These are phyloP conservation scores for Pseudomyrmex pallidus DNA, from an alignment of 1,140 invertebrate genomes.

Conservation along the genomic window DNA sequence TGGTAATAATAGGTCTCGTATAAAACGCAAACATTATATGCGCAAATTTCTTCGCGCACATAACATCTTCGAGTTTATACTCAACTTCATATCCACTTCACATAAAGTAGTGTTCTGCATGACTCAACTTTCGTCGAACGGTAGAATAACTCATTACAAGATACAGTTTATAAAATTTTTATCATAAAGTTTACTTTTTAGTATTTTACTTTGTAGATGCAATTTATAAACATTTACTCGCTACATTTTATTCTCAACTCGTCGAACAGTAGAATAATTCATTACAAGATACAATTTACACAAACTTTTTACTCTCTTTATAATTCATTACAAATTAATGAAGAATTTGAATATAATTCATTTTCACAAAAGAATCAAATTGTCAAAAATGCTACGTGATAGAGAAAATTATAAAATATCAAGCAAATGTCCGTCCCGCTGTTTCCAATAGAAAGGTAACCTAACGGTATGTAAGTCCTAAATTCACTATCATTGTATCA, in stretches of 20 bases:
- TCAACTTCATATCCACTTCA: neutral
- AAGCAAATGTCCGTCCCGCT: neutral
- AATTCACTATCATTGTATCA: constrained; percentile 18
- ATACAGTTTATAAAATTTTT: neutral
- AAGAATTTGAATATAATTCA: neutral
- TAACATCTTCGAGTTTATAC: constrained; percentile 20
- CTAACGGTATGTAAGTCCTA: neutral
- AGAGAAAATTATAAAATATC: neutral
- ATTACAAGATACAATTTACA: neutral
- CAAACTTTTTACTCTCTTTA: too few species aligned
- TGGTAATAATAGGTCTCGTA: constrained; percentile 1
- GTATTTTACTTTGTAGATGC: too few species aligned
- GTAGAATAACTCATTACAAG: constrained; percentile 3
- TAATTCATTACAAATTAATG: too few species aligned
- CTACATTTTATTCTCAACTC: neutral
- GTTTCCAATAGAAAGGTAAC: neutral
- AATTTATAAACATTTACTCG: too few species aligned
- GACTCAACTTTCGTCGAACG: neutral
- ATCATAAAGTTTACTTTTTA: too few species aligned
- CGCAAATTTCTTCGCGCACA: neutral
- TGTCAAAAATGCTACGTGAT: neutral
- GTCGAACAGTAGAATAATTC: neutral
- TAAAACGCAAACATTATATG: constrained; percentile 34
- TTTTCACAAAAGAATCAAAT: constrained; percentile 8
- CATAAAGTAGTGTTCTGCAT: too few species aligned